Percentiles rank a stretch among this genome's conserved stretches.
phyloP scores from a whole-genome alignment of 2,797 vertebrate species.

The Hypotaenidia philippensis region DNA sequence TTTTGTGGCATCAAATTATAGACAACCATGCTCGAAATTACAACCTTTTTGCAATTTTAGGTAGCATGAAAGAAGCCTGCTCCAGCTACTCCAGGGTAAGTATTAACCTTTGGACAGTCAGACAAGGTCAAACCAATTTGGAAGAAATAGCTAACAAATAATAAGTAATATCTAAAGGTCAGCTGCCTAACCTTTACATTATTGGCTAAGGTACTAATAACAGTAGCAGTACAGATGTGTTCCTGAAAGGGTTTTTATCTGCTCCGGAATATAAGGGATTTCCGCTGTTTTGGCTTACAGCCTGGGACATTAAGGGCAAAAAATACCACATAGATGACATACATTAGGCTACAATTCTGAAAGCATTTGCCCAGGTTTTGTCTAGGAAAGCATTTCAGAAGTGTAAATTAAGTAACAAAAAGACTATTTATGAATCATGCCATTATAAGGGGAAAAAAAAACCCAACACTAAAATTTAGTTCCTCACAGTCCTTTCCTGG shows the following conservation, averaged over 20 bases:
- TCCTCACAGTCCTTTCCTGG: not conserved
- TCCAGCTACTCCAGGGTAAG: constrained; percentile 27
- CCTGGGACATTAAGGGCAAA: not conserved
- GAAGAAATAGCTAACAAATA: constrained; percentile 28
- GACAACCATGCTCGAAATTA: not conserved
- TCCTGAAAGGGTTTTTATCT: not conserved
- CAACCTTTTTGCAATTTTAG: not conserved
- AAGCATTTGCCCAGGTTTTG: not conserved
- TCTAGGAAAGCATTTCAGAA: not conserved
- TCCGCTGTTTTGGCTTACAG: not conserved
- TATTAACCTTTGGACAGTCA: constrained; percentile 33
- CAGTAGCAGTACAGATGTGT: not conserved
- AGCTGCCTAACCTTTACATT: not conserved
- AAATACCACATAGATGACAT: not conserved
- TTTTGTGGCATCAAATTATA: constrained; percentile 20
- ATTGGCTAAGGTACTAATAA: not conserved
- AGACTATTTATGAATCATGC: not conserved
- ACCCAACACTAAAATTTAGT: accelerated
- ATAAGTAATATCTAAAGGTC: constrained; percentile 38
- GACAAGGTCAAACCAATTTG: constrained; percentile 26
- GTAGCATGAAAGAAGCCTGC: not conserved
- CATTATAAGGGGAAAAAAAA: not conserved
- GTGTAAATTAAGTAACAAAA: not conserved
- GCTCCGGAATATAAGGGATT: not conserved
- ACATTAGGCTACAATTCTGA: not conserved